Evolutionary conservation across 2,888 invertebrate species (phyloP).

Genomic region (Drosophila subsilvestris): DNA sequence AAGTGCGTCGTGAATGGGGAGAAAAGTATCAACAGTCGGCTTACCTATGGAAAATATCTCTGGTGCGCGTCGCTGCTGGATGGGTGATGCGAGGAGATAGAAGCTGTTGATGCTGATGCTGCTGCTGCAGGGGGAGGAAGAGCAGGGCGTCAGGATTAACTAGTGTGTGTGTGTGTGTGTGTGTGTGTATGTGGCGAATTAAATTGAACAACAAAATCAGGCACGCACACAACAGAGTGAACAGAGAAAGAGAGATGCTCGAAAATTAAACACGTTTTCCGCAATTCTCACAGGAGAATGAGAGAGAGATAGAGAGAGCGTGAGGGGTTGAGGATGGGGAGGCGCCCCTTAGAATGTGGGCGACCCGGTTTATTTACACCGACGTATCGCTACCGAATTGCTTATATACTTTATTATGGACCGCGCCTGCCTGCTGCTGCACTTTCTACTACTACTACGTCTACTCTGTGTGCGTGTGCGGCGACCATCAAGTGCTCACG

Average conservation of each 20-base stretch:
- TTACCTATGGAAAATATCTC: conserved; percentile 23
- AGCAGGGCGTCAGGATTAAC: conserved; percentile 41
- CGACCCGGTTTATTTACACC: conserved; percentile 77
- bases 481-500: conserved; percentile 35
- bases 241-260: conserved; percentile 23
- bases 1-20: conserved; percentile 1
- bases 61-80: conserved; percentile 1
- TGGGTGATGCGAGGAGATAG: neutral
- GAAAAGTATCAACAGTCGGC: conserved; percentile 20
- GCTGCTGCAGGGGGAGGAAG: conserved; percentile 40
- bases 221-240: conserved; percentile 19
- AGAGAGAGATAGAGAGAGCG: neutral
- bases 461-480: conserved; percentile 29
- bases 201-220: conserved; percentile 44
- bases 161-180: conserved; percentile 11
- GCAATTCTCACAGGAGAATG: conserved; percentile 16
- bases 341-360: conserved; percentile 41
- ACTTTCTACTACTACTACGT: conserved; percentile 65
- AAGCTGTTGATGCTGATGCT: conserved; percentile 42
- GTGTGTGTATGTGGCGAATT: conserved; percentile 42
- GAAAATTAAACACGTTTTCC: conserved; percentile 45
- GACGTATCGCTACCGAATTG: conserved; percentile 26
- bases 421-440: conserved; percentile 51
- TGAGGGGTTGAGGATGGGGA: conserved; percentile 12
- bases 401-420: conserved; percentile 41